Evolutionary conservation across 2,113 vertebrate genomes (phyloP), one percentile per base, ranked within the genome.

Genomic region (Pelecanus crispus): DNA sequence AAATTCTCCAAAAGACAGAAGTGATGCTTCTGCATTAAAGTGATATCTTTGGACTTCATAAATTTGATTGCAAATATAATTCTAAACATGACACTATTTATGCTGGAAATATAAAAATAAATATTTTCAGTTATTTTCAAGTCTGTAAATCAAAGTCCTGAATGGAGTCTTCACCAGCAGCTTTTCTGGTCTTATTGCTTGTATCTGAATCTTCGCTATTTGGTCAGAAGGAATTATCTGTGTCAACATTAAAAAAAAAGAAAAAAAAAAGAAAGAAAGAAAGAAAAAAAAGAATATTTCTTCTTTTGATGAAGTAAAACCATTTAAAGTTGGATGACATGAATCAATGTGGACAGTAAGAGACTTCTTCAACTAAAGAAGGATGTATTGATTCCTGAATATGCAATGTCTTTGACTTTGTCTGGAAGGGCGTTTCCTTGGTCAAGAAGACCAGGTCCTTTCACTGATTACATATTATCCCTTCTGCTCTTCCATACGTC

Each of bases 21-120:
- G 59, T 88, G 85, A 83, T 92, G 70, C 20, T 89, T 95, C 91
- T 88, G 81, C 93, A 96, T 96, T 96, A 94, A 96, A 96, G 70
- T 65, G 78, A 73, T 94, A 91, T 79, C 86, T 93, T 79, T 95
- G 93, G 82, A 74, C 66, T 90, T 97, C 92, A 95, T 97, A 95
- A 96, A 97, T 96, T 92, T 97, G 95, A 95, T 96, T 80, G 80
- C 83, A 97, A 97, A 93, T 96, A 94, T 92, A 94, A 97, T 97
- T 97, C 84, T 96, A 91, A 97, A 65, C 81, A 81, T 93, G 77
- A 73, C 67, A 71, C 65, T 96, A 68, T 97, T 97, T 95, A 97
- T 91, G 62, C 81, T 95, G n/a, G 62, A 82, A 89, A 80, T 61
- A 78, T 19, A 68, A 84, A 71, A 68, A 65, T 81, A 93, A 96